Conservation (phyloP, 2,797 vertebrate species). For the Cetoscarus ocellatus region DNA sequence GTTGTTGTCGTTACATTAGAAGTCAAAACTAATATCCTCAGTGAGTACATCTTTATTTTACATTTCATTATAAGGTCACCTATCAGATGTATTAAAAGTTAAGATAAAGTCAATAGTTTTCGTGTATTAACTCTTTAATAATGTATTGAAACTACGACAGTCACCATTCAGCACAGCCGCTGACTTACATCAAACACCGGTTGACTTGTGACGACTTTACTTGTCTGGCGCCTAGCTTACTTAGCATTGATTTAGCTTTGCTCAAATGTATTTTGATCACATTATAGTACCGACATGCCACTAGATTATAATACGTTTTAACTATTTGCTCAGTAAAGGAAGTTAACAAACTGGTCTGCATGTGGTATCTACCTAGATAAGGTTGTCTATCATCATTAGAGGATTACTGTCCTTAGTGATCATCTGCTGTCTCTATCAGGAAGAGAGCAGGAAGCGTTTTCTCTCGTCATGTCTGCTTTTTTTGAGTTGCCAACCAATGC, state of each 20-base stretch:
- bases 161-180: too few relatives aligned
- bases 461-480: background rate
- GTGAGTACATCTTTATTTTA: too few relatives aligned
- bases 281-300: background rate
- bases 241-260: constrained; percentile 1
- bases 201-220: constrained; percentile 42
- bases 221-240: constrained; percentile 7
- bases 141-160: too few relatives aligned
- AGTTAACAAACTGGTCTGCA: constrained; percentile 20
- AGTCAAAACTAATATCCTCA: too few relatives aligned
- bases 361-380: background rate
- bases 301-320: too few relatives aligned
- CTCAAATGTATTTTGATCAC: background rate
- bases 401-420: constrained; percentile 48
- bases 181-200: background rate
- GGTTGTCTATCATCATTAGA: constrained; percentile 14
- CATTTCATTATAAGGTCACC: too few relatives aligned
- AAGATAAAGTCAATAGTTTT: too few relatives aligned
- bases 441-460: constrained; percentile 23
- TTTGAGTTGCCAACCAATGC: background rate
- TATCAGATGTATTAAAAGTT: too few relatives aligned
- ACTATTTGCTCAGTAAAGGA: background rate
- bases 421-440: constrained; percentile 25
- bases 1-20: too few relatives aligned
- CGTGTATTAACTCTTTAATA: too few relatives aligned